Evolutionary conservation across 2,113 vertebrate species (phyloP), one percentile per base, ranked within the genome.

Genomic region (Ifrita kowaldi): DNA sequence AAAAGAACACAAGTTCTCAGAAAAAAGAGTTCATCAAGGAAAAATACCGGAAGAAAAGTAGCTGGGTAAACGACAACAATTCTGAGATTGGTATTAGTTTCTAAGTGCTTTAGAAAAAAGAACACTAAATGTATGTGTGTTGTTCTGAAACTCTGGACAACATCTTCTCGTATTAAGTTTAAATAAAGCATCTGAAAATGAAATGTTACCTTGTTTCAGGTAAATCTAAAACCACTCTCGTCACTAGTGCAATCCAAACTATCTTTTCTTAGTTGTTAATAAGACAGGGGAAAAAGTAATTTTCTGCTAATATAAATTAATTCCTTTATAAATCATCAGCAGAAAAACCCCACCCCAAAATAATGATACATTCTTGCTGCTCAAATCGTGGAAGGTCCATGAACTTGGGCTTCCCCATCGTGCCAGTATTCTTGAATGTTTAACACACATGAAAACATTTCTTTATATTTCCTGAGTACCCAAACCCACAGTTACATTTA

Each of bases 271-370:
- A 73, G 17, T 14, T 65, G 7, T n/a, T 76, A 27, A 26, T 59
- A 71, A 78, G 47, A 15, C 22, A 85, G 13, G 24, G 64, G 87
- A 78, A 23, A 67, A 93, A 70, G 8, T 26, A 52, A 68, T 64
- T 74, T 63, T 93, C 17, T 71, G 21, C 7, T 75, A 39, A n/a
- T 75, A 89, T 6, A 71, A 47, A 64, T 75, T 52, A 64, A 53
- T 3, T 37, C 2, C 1, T 64, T 71, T 89, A 44, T 7, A 89
- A 94, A 82, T 71, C 8, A 55, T 13, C 13, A 84, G 14, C 1
- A 1, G 20, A 46, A 63, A 76, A 39, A 14, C 1, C 0, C 2
- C 9, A n/a, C 2, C 26, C 13, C 22, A 4, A 71, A 71, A 47
- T 32, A 88, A 68, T 59, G 9, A 33, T 8, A 46, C 0, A 0